Base-by-base conservation (phyloP, 2,888 invertebrate species). In the Teleiodes luculella region DNA sequence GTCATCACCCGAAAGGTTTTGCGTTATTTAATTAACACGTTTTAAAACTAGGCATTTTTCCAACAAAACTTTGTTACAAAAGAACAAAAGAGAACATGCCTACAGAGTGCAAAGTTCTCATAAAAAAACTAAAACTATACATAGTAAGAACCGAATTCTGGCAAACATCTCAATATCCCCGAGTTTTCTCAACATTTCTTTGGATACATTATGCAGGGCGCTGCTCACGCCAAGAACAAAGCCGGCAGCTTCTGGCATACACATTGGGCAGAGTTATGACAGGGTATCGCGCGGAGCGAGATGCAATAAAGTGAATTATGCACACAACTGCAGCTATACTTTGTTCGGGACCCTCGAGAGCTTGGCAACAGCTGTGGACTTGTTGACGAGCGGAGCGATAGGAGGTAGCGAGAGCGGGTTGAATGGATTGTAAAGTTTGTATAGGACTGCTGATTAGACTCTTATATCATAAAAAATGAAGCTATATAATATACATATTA, bases 241-340 rank as follows among this genome's bases (percentile, higher is more conserved):
- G 48, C 30, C 35, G 35, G 48, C 7, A 48, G 48, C 48, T 35
- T 20, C 35, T 47, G 31, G 46, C 46, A 31, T 31, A 51, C 41
- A 41, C 33, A 48, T 49, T 48, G 49, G 24, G 33, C 67, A 64
- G 74, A 80, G 76, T 80, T 78, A 83, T 81, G 81, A 75, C 68
- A 68, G 66, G 71, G 72, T 70, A 71, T 71, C 70, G 71, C 70
- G 69, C 61, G 59, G 55, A 63, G 63, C 64, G 70, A 59, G 66
- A 72, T 68, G 81, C 78, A 80, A 80, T 86, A 83, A 83, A 84
- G 80, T 87, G 84, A 85, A 86, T 86, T 86, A 87, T 87, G 86
- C 85, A 86, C 80, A 82, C 79, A 78, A 80, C 83, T 81, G 85
- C 80, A 78, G 71, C 78, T 77, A 85, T 86, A 85, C 82, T 83